These are phyloP conservation scores for Ophion obscuratus DNA, from an alignment of 2,888 invertebrate species.

Conservation along the genomic window DNA sequence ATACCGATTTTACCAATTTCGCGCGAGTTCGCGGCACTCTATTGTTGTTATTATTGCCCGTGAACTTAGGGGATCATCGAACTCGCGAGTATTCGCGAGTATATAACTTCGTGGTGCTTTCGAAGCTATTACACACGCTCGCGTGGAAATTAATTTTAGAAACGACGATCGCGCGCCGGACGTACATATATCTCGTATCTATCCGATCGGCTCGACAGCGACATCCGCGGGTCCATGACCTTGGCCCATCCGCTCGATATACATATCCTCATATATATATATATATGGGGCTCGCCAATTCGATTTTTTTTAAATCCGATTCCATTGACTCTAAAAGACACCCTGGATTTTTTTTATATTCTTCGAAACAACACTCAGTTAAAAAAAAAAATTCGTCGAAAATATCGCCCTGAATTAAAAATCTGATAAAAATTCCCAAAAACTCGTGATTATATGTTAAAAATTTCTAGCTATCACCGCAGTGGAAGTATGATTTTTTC, in stretches of 20 bases:
- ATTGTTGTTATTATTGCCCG: constrained; percentile 27
- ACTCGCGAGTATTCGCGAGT: neutral
- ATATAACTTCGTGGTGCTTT: constrained; percentile 17
- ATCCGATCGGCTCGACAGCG: constrained; percentile 56
- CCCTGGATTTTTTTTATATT: too few species aligned
- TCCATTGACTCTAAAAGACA: too few species aligned
- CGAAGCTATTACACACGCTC: constrained; percentile 5
- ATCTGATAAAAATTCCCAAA: too few species aligned
- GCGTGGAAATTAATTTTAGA: constrained; percentile 69
- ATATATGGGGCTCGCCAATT: too few species aligned
- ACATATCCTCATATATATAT: too few species aligned
- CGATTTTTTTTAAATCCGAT: too few species aligned
- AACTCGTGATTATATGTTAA: too few species aligned
- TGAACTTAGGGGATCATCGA: constrained; percentile 51
- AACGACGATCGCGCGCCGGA: constrained; percentile 60
- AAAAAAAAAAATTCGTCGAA: too few species aligned
- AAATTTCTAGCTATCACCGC: too few species aligned
- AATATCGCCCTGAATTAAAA: too few species aligned
- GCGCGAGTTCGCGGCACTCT: neutral
- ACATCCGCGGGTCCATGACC: constrained; percentile 68
- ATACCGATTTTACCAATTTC: neutral
- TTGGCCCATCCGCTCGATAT: constrained; percentile 60
- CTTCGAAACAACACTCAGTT: too few species aligned
- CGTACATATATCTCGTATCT: constrained; percentile 58
- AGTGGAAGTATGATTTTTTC: too few species aligned